phyloP scores from a whole-genome alignment of 1,140 invertebrate genomes.

The Saxidomus purpurata region DNA sequence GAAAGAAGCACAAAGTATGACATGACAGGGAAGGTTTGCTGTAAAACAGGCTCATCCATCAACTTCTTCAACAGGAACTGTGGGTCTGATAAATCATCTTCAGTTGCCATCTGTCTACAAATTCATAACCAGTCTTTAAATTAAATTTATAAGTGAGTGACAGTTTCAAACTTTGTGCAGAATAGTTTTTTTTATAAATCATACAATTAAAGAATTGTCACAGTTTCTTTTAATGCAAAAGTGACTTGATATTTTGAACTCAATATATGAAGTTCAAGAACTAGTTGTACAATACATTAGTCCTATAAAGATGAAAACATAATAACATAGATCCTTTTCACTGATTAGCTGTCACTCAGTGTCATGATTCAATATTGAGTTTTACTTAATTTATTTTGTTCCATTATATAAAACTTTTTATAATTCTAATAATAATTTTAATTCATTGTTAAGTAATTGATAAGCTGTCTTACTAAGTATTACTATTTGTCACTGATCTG shows the following conservation, averaged over 20 bases:
- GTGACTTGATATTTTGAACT: background rate
- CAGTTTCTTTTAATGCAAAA: conserved; percentile 27
- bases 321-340: too few relatives aligned
- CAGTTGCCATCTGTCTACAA: conserved; percentile 40
- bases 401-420: too few relatives aligned
- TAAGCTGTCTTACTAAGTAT: too few relatives aligned
- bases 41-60: conserved; percentile 10
- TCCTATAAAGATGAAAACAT: too few relatives aligned
- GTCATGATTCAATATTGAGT: too few relatives aligned
- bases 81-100: conserved; percentile 30
- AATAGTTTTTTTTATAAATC: conserved; percentile 11
- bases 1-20: conserved; percentile 25
- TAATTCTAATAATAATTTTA: too few relatives aligned
- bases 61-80: conserved; percentile 42
- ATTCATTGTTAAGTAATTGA: too few relatives aligned
- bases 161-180: too few relatives aligned
- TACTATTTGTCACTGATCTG: too few relatives aligned
- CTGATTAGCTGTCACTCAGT: too few relatives aligned
- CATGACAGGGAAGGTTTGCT: conserved; percentile 51
- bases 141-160: background rate
- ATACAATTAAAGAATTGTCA: conserved; percentile 6
- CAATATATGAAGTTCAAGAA: background rate
- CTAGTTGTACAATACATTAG: background rate
- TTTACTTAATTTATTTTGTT: too few relatives aligned
- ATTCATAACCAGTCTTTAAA: background rate